Conservation (phyloP, 2,113 vertebrate species). For the Campylomormyrus tamandua region DNA sequence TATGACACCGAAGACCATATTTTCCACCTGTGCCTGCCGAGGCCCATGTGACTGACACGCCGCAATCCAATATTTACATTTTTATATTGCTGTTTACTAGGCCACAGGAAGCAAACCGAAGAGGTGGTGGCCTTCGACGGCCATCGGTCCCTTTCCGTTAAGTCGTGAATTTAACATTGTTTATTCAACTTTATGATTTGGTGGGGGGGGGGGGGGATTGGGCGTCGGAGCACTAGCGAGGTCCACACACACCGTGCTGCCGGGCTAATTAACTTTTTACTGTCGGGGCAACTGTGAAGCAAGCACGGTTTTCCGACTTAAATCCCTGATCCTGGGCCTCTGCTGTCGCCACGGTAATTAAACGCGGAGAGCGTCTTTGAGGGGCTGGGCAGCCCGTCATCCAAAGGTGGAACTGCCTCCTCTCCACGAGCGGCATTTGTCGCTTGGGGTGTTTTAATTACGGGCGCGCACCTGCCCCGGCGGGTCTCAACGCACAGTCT, state of each 20-base stretch:
- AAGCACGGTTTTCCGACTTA: background rate
- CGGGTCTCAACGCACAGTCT: slow-evolving; percentile 26
- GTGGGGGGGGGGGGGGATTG: background rate
- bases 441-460: slow-evolving; percentile 22
- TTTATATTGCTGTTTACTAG: slow-evolving; percentile 41
- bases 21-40: slow-evolving; percentile 65
- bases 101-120: slow-evolving; percentile 34
- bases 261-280: background rate
- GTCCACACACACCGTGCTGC: background rate
- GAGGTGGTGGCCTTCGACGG: slow-evolving; percentile 23
- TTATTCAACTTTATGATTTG: slow-evolving; percentile 4
- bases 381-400: background rate
- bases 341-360: background rate
- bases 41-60: slow-evolving; percentile 33
- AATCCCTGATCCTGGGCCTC: background rate
- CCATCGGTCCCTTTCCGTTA: slow-evolving; percentile 29
- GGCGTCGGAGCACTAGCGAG: background rate
- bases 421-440: background rate
- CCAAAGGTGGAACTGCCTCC: background rate
- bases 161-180: slow-evolving; percentile 33
- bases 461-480: slow-evolving; percentile 18
- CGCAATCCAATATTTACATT: slow-evolving; percentile 47
- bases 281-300: background rate
- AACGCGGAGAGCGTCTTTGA: background rate
- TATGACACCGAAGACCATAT: slow-evolving; percentile 60